Evolutionary conservation across 2,113 vertebrate species (phyloP).

Genomic region (Pomatorhinus ruficollis): DNA sequence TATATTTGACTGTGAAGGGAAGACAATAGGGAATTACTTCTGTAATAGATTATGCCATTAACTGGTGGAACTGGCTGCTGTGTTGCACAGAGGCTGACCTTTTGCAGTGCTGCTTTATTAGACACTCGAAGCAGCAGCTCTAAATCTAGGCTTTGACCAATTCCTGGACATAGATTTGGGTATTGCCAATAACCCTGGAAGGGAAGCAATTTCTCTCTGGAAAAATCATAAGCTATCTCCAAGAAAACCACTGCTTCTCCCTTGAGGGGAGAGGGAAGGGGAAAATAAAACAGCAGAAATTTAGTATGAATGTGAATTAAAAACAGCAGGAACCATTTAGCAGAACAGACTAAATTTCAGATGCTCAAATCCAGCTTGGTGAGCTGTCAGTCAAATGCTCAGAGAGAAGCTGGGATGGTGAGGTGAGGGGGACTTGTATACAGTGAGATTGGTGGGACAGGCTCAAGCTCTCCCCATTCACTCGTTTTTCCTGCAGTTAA

Average conservation of each 20-base stretch:
- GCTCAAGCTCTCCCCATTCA: background rate
- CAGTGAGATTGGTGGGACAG: fast-evolving
- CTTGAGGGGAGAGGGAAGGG: background rate
- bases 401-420: background rate
- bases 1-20: background rate
- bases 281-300: conserved; percentile 12
- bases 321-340: background rate
- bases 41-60: background rate
- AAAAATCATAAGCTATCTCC: conserved; percentile 39
- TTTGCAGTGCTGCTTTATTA: conserved; percentile 5
- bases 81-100: background rate
- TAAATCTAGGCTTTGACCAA: conserved; percentile 21
- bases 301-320: background rate
- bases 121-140: background rate
- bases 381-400: background rate
- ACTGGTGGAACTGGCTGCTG: background rate
- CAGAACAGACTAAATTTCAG: background rate
- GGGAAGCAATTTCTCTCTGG: conserved; percentile 46
- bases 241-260: conserved; percentile 30
- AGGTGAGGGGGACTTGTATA: background rate
- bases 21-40: background rate
- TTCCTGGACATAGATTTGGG: conserved; percentile 8
- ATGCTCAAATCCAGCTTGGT: background rate
- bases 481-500: background rate
- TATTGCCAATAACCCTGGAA: conserved; percentile 36